Conservation (phyloP, 1,140 invertebrate species). For the Drosophila leontia region DNA sequence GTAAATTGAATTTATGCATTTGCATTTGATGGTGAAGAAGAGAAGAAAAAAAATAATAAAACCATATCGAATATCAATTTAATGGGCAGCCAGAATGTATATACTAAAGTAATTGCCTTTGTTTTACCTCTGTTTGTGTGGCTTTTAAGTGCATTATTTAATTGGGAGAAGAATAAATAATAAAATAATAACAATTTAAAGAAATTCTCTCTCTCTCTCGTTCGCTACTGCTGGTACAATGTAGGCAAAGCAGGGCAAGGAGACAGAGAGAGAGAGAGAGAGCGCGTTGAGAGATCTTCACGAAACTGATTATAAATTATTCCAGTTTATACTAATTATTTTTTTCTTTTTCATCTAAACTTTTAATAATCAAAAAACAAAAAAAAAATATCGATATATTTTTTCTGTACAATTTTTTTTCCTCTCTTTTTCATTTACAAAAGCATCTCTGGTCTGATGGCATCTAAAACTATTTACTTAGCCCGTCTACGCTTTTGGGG, state of each 20-base stretch:
- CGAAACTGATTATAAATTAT: neutral
- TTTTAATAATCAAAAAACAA: no score
- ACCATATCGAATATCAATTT: conserved; percentile 24
- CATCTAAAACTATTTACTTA: conserved; percentile 39
- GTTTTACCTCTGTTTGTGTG: neutral
- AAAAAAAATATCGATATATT: neutral
- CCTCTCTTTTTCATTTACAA: neutral
- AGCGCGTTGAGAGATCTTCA: no score
- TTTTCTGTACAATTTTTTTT: neutral
- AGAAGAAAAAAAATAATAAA: neutral
- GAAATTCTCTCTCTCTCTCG: neutral
- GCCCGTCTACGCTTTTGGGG: neutral
- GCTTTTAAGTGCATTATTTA: neutral
- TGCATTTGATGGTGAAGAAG: conserved; percentile 20
- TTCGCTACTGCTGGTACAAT: neutral
- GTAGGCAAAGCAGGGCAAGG: neutral
- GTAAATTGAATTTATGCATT: conserved; percentile 80
- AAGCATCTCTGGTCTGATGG: conserved; percentile 12
- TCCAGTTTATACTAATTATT: neutral
- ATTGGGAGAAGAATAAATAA: neutral
- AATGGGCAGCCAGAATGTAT: conserved; percentile 9
- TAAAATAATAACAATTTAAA: neutral
- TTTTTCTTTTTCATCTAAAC: no score
- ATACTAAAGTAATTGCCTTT: conserved; percentile 13
- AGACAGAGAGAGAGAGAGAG: neutral